Evolutionary conservation across 2,113 vertebrate genomes (phyloP).

Genomic region (Hippocampus mohnikei): DNA sequence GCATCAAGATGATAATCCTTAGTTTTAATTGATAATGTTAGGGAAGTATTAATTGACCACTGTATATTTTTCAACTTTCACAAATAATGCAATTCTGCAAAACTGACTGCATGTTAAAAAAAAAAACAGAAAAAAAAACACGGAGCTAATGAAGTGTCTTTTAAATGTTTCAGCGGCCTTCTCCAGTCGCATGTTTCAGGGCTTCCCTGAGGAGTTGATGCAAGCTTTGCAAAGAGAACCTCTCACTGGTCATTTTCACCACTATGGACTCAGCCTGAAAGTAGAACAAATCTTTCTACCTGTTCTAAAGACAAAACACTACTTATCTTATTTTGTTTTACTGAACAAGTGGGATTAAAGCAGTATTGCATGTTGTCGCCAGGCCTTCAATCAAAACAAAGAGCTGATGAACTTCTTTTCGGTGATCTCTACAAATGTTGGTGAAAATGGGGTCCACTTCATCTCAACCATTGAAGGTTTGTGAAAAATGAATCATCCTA

Average conservation of each 20-base stretch:
- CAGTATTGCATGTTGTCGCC: not conserved
- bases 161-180: conserved; percentile 46
- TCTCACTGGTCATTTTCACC: conserved; percentile 77
- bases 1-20: not conserved
- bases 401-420: conserved; percentile 69
- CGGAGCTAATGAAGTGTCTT: not conserved
- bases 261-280: conserved; percentile 68
- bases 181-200: conserved; percentile 69
- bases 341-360: not conserved
- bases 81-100: not conserved
- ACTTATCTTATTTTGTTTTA: not conserved
- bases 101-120: not conserved
- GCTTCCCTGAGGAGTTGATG: conserved; percentile 62
- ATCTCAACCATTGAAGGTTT: conserved; percentile 79
- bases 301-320: not conserved
- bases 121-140: no score
- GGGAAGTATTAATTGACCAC: not conserved
- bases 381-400: conserved; percentile 66
- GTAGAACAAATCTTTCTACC: conserved; percentile 35
- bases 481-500: not conserved
- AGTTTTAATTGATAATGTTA: not conserved
- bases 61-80: not conserved
- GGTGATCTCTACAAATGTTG: conserved; percentile 73
- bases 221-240: conserved; percentile 65
- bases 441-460: conserved; percentile 66